Evolutionary conservation across 2,797 vertebrate genomes (phyloP).

Genomic region (Peromyscus melanophrys): DNA sequence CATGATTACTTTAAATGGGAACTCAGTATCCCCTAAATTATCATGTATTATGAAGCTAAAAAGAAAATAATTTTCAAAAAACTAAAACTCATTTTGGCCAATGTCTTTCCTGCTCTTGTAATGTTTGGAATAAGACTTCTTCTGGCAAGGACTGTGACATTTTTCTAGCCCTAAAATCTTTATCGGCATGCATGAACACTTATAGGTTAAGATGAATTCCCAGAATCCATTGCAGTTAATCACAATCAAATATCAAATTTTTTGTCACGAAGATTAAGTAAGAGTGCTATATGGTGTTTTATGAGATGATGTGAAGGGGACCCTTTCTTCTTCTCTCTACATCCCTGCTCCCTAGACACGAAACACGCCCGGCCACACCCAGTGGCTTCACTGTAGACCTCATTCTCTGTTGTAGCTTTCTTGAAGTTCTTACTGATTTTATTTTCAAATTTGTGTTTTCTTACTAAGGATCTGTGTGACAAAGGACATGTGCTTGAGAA

Average conservation of each 20-base stretch:
- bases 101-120: neutral
- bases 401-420: neutral
- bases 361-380: neutral
- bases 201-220: neutral
- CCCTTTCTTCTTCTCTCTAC: neutral
- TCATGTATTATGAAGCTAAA: neutral
- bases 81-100: neutral
- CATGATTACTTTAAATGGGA: neutral
- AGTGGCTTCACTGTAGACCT: neutral
- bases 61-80: neutral
- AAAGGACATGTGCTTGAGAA: neutral
- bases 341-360: neutral
- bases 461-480: neutral
- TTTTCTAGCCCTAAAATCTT: neutral
- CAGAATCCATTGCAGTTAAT: neutral
- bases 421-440: constrained; percentile 22
- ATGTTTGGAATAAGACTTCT: neutral
- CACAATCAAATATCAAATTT: neutral
- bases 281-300: neutral
- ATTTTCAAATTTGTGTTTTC: neutral
- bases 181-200: neutral
- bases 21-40: neutral
- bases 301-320: neutral
- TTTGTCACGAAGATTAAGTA: neutral
- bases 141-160: neutral